Evolutionary conservation across 2,797 vertebrate species (phyloP), one percentile per base, ranked within the genome.

Genomic region (Urocyon cinereoargenteus): DNA sequence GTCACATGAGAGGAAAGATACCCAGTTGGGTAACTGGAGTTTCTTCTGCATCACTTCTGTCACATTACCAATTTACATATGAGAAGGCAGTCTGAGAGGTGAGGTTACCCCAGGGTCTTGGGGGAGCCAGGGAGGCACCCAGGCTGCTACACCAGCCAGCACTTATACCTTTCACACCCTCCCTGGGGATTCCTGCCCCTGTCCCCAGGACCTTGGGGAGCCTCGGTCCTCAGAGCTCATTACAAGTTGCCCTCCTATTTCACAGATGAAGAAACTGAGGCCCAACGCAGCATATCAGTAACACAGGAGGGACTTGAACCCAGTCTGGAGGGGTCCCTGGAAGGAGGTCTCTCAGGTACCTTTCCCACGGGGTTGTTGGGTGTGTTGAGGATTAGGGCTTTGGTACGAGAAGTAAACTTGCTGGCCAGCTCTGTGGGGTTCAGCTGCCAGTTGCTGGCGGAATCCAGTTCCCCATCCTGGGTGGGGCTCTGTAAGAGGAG

Each of bases 311-410:
- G 49, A 49, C 40, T 0, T 2, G 83, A 57, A 51, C 36, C 19
- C 66, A 59, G 36, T 21, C 18, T 26, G 15, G 51, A 78, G 84
- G 53, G 11, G 5, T 40, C 24, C 16, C 62, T 1, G 2, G 53
- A 53, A 21, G 53, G 36, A 14, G 51, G 10, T 36, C 3, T 61
- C 55, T 64, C 31, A 14, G 0, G 98, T 97, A 99, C 99, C 99
- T 99, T 99, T 91, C 99, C 99, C 96, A 99, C 93, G 3, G 99
- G 99, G 98, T 99, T 99, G 99, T 99, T 99, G 90, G 99, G 99
- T 10, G 99, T 99, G 98, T 99, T 99, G 91, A 99, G 98, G 36
- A 99, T 97, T 0, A 99, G 98, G 90, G 99, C 99, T 99, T 99
- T 99, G 82, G 99, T 99, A 61, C 88, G 98, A 49, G 99, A 57